Evolutionary conservation across 1,140 invertebrate species (phyloP).

Genomic region (Hycleus phaleratus): DNA sequence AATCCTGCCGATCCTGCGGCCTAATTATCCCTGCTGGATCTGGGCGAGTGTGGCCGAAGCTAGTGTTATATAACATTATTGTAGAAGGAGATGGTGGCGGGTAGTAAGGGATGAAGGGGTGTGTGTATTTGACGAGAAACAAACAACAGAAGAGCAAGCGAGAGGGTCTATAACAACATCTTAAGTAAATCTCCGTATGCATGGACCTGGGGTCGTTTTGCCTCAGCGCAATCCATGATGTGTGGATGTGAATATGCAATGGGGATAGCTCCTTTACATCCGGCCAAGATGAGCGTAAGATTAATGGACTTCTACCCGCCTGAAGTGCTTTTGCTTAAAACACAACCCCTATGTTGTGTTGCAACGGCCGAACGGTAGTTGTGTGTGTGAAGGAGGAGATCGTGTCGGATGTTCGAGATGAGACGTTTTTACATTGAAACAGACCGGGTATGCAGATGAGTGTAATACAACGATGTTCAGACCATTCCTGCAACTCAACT

Average conservation of each 20-base stretch:
- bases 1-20: conserved; percentile 1
- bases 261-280: conserved; percentile 12
- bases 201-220: conserved; percentile 10
- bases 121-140: background rate
- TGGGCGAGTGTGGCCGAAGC: background rate
- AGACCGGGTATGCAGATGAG: too few relatives aligned
- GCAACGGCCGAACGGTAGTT: too few relatives aligned
- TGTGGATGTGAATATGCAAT: conserved; percentile 43
- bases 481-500: too few relatives aligned
- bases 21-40: conserved; percentile 2
- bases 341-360: too few relatives aligned
- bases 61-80: too few relatives aligned
- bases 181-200: conserved; percentile 16
- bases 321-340: too few relatives aligned
- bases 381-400: too few relatives aligned
- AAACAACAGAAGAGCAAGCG: conserved; percentile 4
- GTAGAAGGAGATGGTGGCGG: too few relatives aligned
- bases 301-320: conserved; percentile 32
- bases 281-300: conserved; percentile 36
- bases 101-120: too few relatives aligned
- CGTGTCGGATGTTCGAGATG: too few relatives aligned
- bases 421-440: too few relatives aligned
- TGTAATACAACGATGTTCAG: too few relatives aligned
- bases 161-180: conserved; percentile 4
- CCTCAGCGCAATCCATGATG: conserved; percentile 35